Evolutionary conservation across 2,113 vertebrate genomes (phyloP), one percentile per base, ranked within the genome.

Genomic region (Syrmaticus mikado): DNA sequence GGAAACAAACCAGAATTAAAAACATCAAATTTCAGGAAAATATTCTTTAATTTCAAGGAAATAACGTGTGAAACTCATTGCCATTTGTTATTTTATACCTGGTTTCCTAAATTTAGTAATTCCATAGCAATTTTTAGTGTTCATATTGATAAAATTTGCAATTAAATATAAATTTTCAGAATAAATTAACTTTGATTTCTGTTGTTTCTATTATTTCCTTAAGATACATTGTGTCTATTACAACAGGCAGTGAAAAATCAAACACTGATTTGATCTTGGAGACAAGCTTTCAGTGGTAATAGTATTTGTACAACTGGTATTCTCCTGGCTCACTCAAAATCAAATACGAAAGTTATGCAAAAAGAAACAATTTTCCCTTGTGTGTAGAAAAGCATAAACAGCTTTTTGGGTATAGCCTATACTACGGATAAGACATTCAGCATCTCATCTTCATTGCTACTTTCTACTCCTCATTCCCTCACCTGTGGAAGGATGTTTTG

Each of bases 401-500:
- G 17, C 13, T 55, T 21, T 55, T 80, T 38, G 55, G 27, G 57
- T 58, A 43, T 7, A 76, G 30, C 34, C 36, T 6, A 1, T 77
- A 41, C 45, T 55, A 28, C 15, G 40, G 67, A 92, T 41, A 67
- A 89, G 67, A 80, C 32, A 62, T 85, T 38, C 55, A 65, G 15
- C 16, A 43, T 53, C 53, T 84, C 40, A 18, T 86, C 40, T 53
- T 57, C 55, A 27, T 58, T 89, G 20, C 11, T 71, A 66, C 55
- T 40, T 72, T 67, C 58, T 93, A n/a, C 22, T 92, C 73, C 76
- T 17, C 77, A 91, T 87, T 94, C 81, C 48, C 30, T 91, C 50
- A 80, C 52, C 34, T 81, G 43, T 48, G 55, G 36, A 87, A 1
- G 4, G 25, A 91, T 85, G 75, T 88, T 84, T 94, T 92, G 66